phyloP scores from a whole-genome alignment of 2,113 vertebrate genomes.

The Dinomys branickii region DNA sequence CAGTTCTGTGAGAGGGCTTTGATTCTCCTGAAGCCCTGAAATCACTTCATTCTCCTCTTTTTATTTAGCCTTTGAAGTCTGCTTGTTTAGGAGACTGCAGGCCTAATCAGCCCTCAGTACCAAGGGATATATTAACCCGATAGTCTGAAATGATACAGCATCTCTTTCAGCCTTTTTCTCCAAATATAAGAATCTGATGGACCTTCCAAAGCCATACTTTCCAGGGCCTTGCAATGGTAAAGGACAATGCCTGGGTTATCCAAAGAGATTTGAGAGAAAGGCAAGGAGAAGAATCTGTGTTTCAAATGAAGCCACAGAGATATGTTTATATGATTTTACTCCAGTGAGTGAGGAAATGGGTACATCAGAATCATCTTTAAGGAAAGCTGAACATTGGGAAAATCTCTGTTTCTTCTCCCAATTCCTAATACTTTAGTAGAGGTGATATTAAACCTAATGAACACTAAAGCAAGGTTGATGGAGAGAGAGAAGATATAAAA shows the following conservation, averaged over 20 bases:
- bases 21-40: too few relatives aligned
- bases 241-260: background rate
- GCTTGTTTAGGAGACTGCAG: too few relatives aligned
- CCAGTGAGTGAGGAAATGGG: background rate
- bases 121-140: too few relatives aligned
- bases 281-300: background rate
- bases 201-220: background rate
- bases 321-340: background rate
- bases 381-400: background rate
- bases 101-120: too few relatives aligned
- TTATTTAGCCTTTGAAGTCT: too few relatives aligned
- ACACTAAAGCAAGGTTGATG: background rate
- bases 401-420: background rate
- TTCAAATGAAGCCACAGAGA: background rate
- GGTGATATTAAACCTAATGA: background rate
- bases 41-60: too few relatives aligned
- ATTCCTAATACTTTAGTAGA: background rate
- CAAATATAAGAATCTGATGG: slow-evolving; percentile 6
- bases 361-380: background rate
- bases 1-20: too few relatives aligned
- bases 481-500: background rate
- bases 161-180: background rate
- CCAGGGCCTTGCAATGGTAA: background rate
- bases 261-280: background rate
- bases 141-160: background rate